phyloP scores from a whole-genome alignment of 2,113 vertebrate species.

The Serilophus lunatus region DNA sequence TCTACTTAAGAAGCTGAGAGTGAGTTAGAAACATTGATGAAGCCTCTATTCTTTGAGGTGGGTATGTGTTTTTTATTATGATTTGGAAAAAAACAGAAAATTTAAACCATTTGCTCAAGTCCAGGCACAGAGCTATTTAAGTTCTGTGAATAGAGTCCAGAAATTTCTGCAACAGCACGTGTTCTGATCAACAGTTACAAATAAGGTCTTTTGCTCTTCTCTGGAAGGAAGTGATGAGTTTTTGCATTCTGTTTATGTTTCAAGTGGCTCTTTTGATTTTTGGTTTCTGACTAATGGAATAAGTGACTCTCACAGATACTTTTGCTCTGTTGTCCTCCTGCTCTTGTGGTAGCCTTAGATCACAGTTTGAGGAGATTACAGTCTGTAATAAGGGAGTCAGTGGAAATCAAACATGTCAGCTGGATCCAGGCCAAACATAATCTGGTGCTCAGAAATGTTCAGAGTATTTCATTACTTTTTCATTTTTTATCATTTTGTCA shows the following conservation, averaged over 20 bases:
- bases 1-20: constrained; percentile 35
- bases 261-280: constrained; percentile 24
- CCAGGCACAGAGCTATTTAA: neutral
- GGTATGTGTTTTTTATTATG: neutral
- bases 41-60: constrained; percentile 37
- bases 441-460: neutral
- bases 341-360: neutral
- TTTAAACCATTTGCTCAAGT: neutral
- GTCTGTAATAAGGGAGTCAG: neutral
- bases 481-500: neutral
- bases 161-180: neutral
- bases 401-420: neutral
- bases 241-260: neutral
- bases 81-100: neutral
- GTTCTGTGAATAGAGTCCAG: neutral
- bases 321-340: neutral
- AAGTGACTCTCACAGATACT: constrained; percentile 18
- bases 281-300: constrained; percentile 7
- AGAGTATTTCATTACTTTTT: neutral
- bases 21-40: constrained; percentile 54
- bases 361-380: neutral
- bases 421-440: neutral
- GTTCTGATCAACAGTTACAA: neutral
- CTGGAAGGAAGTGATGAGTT: constrained; percentile 16
- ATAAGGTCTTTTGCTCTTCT: neutral